A percentile compares a stretch with the other conserved stretches of the same genome.
Conservation (phyloP, 2,888 invertebrate genomes). For the Ctena decussata region DNA sequence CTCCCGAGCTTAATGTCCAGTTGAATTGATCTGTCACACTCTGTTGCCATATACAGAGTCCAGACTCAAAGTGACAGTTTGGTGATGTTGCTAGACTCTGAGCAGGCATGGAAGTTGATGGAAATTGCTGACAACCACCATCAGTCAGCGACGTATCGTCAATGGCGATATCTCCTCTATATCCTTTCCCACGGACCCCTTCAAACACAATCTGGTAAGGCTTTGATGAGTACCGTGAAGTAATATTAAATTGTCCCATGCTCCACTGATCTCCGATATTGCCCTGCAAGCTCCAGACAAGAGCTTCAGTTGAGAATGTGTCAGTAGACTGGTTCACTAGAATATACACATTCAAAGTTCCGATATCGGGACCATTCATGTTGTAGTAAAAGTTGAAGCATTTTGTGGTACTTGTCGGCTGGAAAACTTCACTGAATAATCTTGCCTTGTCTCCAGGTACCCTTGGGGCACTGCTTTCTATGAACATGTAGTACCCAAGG, state of each 20-base stretch:
- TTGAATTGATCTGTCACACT: conserved; percentile 74
- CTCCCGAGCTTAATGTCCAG: conserved; percentile 74
- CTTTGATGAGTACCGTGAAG: conserved; percentile 70
- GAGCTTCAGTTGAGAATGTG: conserved; percentile 69
- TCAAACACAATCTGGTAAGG: conserved; percentile 80
- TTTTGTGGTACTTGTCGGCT: conserved; percentile 52
- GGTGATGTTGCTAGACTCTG: conserved; percentile 3
- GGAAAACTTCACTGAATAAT: conserved; percentile 68
- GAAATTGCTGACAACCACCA: conserved; percentile 66
- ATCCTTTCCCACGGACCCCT: conserved; percentile 71
- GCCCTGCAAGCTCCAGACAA: conserved; percentile 74
- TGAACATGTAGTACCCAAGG: conserved; percentile 81
- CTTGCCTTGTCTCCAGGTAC: conserved; percentile 72
- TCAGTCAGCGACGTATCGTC: conserved; percentile 65
- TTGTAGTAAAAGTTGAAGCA: conserved; percentile 78
- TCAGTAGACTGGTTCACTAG: conserved; percentile 69
- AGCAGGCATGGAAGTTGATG: conserved; percentile 62
- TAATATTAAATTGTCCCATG: conserved; percentile 75
- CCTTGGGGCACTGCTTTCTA: conserved; percentile 75
- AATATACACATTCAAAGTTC: conserved; percentile 71
- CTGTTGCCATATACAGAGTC: conserved; percentile 78
- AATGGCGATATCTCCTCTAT: conserved; percentile 76
- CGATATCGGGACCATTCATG: conserved; percentile 79
- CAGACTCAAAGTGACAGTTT: conserved; percentile 80
- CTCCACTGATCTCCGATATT: conserved; percentile 76